A percentile compares a stretch with the other conserved stretches of the same genome.
Evolutionary conservation across 2,888 invertebrate genomes (phyloP).

Genomic region (Elysia crispata): DNA sequence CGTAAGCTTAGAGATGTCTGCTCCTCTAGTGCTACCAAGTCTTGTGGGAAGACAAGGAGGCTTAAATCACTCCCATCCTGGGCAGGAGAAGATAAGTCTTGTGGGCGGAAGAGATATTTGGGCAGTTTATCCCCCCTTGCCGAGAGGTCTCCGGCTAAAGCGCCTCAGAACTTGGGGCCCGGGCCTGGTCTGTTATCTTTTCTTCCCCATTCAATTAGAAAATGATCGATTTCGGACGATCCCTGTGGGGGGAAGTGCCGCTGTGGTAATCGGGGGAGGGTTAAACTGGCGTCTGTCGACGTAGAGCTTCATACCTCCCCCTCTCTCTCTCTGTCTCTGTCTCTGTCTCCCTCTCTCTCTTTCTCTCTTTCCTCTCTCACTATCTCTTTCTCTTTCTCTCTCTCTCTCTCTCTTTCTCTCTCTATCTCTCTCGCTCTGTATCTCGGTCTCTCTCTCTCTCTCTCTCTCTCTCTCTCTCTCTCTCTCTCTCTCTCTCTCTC

Average conservation of each 20-base stretch:
- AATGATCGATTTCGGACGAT: constrained; percentile 40
- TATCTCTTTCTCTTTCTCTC: too few relatives aligned
- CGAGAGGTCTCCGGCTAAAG: background rate
- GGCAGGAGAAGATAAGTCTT: background rate
- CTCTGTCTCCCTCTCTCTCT: background rate
- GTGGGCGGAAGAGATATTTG: constrained; percentile 15
- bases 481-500: too few relatives aligned
- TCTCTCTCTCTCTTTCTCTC: too few relatives aligned
- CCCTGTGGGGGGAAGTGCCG: background rate
- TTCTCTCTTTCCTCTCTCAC: too few relatives aligned
- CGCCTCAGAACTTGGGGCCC: background rate
- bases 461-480: too few relatives aligned
- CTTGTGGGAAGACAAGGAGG: background rate
- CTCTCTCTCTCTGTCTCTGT: constrained; percentile 7
- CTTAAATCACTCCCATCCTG: background rate
- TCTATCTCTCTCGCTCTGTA: too few relatives aligned
- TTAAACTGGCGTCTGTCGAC: background rate
- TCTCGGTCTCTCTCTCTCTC: too few relatives aligned
- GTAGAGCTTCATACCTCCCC: background rate
- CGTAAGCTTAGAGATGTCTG: background rate
- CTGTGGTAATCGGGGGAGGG: too few relatives aligned
- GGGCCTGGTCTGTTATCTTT: constrained; percentile 37
- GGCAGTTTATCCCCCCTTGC: background rate
- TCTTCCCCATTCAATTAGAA: constrained; percentile 47
- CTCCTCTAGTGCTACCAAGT: background rate